Evolutionary conservation across 2,113 vertebrate genomes (phyloP).

Genomic region (Phalacrocorax aristotelis): DNA sequence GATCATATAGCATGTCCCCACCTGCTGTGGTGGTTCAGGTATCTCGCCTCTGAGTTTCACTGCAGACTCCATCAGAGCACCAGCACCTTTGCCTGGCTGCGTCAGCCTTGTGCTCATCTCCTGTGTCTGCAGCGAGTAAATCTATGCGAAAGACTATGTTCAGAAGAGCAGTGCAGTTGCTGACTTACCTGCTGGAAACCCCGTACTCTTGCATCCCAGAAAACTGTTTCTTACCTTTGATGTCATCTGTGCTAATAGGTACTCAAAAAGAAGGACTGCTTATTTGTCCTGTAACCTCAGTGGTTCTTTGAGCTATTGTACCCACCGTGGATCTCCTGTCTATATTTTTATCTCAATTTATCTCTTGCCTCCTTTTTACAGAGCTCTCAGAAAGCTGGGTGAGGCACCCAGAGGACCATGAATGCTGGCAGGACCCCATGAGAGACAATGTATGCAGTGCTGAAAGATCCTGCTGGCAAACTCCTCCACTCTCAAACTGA

Average conservation of each 20-base stretch:
- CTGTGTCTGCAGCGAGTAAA: rapidly evolving
- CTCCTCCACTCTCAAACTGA: not conserved
- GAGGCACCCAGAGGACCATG: not conserved
- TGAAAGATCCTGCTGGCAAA: not conserved
- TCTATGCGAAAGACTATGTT: not conserved
- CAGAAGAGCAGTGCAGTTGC: not conserved
- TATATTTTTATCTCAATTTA: not conserved
- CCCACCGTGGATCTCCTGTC: not conserved
- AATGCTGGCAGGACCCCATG: not conserved
- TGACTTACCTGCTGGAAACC: not conserved
- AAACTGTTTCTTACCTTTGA: not conserved
- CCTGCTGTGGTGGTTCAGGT: not conserved
- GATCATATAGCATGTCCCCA: not conserved
- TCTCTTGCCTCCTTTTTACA: not conserved
- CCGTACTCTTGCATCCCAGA: not conserved
- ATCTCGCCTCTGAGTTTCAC: not conserved
- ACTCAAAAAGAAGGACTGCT: not conserved
- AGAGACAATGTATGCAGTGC: rapidly evolving
- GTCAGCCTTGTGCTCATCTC: not conserved
- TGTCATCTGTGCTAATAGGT: not conserved
- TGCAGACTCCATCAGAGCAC: not conserved
- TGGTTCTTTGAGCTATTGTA: not conserved
- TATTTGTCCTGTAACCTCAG: not conserved
- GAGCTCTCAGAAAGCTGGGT: not conserved
- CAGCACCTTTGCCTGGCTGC: not conserved